phyloP scores from a whole-genome alignment of 2,888 invertebrate species.

The Hemithea aestivaria region DNA sequence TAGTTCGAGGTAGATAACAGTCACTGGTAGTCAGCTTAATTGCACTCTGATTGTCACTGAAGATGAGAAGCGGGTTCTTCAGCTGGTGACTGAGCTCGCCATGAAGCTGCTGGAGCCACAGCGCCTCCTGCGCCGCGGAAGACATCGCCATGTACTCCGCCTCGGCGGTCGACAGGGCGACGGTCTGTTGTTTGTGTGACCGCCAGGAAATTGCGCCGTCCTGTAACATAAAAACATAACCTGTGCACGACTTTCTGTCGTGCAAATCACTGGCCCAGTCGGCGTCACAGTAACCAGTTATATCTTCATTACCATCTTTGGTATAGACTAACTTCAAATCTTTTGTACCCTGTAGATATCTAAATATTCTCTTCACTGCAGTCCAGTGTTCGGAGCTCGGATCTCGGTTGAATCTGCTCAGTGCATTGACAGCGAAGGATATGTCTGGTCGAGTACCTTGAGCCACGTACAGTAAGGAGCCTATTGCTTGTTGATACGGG shows the following conservation, averaged over 20 bases:
- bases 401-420: no score
- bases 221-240: no score
- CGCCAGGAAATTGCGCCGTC: no score
- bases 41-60: not conserved
- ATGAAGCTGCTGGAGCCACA: conserved; percentile 28
- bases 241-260: no score
- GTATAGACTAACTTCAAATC: not conserved
- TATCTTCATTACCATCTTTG: not conserved
- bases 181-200: conserved; percentile 26
- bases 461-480: no score
- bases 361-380: not conserved
- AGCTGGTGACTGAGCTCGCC: no score
- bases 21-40: not conserved
- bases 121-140: conserved; percentile 25
- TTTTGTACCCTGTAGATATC: no score
- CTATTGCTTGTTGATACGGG: no score
- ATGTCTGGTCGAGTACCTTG: no score
- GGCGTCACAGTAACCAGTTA: no score
- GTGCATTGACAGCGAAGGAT: no score
- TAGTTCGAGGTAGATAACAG: not conserved
- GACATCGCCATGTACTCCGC: conserved; percentile 31
- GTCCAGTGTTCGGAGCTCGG: not conserved
- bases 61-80: not conserved
- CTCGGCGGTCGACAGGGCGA: conserved; percentile 30
- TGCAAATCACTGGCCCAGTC: no score